Conservation (phyloP, 1,140 invertebrate species). For the Trichomalopsis sarcophagae region DNA sequence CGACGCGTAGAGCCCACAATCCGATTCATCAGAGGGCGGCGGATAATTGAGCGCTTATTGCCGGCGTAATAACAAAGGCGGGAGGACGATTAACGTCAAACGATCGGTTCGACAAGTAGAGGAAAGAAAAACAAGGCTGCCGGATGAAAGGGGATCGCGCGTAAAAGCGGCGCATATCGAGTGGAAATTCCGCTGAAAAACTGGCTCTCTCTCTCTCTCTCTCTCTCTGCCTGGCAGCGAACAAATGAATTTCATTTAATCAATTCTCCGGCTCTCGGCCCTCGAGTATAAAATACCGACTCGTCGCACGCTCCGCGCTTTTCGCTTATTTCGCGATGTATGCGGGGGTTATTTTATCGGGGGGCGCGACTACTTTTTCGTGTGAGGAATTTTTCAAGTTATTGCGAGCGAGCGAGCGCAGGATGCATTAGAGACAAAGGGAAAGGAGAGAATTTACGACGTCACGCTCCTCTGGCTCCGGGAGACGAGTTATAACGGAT, state of each 20-base stretch:
- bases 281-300: no score
- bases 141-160: no score
- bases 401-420: constrained; percentile 42
- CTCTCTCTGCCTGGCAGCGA: not conserved
- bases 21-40: no score
- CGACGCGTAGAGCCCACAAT: no score
- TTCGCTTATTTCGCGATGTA: not conserved
- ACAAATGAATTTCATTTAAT: constrained; percentile 1
- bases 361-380: constrained; percentile 41
- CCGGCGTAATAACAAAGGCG: no score
- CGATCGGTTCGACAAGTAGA: no score
- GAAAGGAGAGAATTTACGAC: constrained; percentile 52
- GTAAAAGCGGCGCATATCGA: no score
- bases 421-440: constrained; percentile 1
- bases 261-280: not conserved
- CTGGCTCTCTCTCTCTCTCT: no score
- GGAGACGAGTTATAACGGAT: constrained; percentile 51
- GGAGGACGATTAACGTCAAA: no score
- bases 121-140: no score
- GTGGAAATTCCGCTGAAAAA: not conserved
- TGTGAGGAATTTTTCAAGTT: constrained; percentile 53
- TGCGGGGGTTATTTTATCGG: not conserved
- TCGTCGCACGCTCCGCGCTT: no score
- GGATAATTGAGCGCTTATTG: no score
- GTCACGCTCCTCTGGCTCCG: constrained; percentile 37